Base-by-base conservation (phyloP, 2,113 vertebrate species). In the Gambusia affinis region DNA sequence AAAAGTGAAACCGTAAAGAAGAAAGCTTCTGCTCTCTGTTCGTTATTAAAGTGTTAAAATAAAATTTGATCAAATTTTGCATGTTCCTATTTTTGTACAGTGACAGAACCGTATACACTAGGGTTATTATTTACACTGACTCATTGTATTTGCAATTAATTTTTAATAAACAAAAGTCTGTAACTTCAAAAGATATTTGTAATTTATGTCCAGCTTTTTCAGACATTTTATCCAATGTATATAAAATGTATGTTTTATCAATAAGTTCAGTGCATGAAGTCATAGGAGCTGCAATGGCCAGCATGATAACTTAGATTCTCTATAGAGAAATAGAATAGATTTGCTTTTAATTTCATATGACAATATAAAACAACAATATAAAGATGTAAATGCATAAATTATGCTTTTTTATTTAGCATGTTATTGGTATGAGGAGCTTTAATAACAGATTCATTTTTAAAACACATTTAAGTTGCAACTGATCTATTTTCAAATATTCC, bases 1-100 rank as follows among this genome's bases (percentile, higher is more conserved):
- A 33, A 60, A 0, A 57, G 0, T 31, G 22, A 1, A 67, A 27
- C 35, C 0, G 0, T 0, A 35, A 65, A 12, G 27, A 2, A 37
- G n/a, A 31, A 65, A 66, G 33, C 27, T 10, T 39, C 7, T 0
- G 11, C 54, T 37, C 1, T 24, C 10, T 30, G n/a, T 67, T 8
- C 4, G 28, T 1, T 8, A 14, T 0, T 19, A 27, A 44, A 27
- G n/a, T 44, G 37, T 15, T 27, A 31, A 8, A 61, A 67, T 30
- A 8, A 67, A 67, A 39, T 64, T 12, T 30, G 12, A 39, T 66
- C 30, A 61, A 44, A 28, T 3, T 73, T 37, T 31, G 2, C 1
- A 65, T 35, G 44, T 37, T 1, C 35, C 0, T 0, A 29, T 57
- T 73, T 73, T 0, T n/a, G 24, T 54, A 24, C 7, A 35, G 12